Percentiles rank a stretch among this genome's conserved stretches.
phyloP scores from a whole-genome alignment of 2,888 invertebrate species.

The Mimas tiliae region DNA sequence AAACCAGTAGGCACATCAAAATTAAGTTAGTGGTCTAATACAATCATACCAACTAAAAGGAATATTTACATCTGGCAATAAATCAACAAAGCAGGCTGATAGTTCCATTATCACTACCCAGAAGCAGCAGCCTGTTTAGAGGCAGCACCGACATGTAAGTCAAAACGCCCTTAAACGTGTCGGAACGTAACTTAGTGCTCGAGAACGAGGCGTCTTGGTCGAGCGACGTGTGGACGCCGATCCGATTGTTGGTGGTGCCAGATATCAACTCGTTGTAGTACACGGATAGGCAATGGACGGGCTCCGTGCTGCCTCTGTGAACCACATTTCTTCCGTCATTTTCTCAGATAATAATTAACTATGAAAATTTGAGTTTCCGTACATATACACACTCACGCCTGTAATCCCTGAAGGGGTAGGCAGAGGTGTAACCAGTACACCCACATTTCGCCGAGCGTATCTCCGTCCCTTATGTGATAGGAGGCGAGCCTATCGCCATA shows the following conservation, averaged over 20 bases:
- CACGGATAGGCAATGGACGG: conserved; percentile 94
- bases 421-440: no score
- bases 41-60: no score
- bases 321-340: background rate
- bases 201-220: conserved; percentile 91
- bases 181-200: conserved; percentile 93
- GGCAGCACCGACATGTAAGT: conserved; percentile 96
- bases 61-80: background rate
- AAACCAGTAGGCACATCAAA: no score
- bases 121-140: conserved; percentile 93
- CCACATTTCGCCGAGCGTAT: no score
- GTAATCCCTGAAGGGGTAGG: no score
- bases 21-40: no score
- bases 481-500: no score
- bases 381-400: no score
- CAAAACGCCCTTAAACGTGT: conserved; percentile 95
- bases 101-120: conserved; percentile 96
- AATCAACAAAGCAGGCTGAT: conserved; percentile 91
- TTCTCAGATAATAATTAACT: background rate
- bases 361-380: background rate
- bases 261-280: conserved; percentile 93
- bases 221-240: conserved; percentile 92
- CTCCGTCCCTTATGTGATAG: no score
- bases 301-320: conserved; percentile 94
- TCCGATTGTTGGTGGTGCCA: conserved; percentile 96